Evolutionary conservation across 2,888 invertebrate genomes (phyloP).

Genomic region (Abrostola tripartita): DNA sequence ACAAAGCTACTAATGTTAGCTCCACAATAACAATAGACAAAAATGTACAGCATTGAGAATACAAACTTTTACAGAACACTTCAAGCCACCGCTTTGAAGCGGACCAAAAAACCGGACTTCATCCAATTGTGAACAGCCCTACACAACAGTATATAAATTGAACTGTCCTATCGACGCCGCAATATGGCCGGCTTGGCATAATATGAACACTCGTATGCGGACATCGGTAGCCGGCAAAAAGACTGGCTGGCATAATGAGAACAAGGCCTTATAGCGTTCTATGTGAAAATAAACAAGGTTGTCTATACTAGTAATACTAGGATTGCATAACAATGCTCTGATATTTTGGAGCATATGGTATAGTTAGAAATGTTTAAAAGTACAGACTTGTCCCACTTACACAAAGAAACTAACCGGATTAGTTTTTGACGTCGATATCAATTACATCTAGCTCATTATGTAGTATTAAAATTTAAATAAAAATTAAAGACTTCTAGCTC

Average conservation of each 20-base stretch:
- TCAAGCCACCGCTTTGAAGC: neutral
- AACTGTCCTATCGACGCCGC: conserved; percentile 11
- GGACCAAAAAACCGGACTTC: conserved; percentile 11
- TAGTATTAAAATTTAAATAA: no score
- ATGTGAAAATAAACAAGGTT: conserved; percentile 8
- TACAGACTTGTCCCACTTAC: no score
- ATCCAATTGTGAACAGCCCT: conserved; percentile 9
- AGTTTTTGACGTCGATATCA: no score
- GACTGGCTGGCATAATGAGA: conserved; percentile 23
- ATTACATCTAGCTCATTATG: no score
- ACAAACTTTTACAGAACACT: no score
- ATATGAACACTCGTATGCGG: conserved; percentile 38
- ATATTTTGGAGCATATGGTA: neutral
- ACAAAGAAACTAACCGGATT: no score
- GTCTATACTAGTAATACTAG: neutral
- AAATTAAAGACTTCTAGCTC: no score
- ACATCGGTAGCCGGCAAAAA: conserved; percentile 29
- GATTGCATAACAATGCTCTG: conserved; percentile 4
- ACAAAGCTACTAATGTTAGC: neutral
- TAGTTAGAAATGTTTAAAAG: neutral
- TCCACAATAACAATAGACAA: neutral
- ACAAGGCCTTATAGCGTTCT: conserved; percentile 8
- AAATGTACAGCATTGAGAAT: no score
- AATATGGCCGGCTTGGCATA: conserved; percentile 29
- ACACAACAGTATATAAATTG: conserved; percentile 25